A percentile compares a stretch with the other conserved stretches of the same genome.
Conservation (phyloP, 2,797 vertebrate genomes). For the Amazona ochrocephala region DNA sequence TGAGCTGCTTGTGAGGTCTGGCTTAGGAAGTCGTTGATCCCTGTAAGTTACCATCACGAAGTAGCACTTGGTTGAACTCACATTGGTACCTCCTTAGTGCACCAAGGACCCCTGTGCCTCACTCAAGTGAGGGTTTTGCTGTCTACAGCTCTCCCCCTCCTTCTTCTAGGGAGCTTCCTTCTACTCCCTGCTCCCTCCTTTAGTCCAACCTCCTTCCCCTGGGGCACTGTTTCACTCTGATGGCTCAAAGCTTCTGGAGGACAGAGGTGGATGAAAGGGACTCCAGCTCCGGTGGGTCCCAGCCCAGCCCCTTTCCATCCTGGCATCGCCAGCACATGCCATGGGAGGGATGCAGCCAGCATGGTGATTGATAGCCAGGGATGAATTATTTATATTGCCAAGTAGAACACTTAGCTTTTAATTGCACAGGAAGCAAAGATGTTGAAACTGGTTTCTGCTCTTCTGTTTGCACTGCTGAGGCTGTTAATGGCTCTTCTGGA, state of each 20-base stretch:
- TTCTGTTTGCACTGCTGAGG: not conserved
- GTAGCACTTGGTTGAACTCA: not conserved
- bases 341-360: not conserved
- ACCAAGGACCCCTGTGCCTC: not conserved
- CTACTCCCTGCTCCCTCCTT: not conserved
- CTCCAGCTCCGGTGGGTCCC: fast-evolving
- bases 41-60: not conserved
- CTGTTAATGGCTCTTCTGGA: not conserved
- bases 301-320: not conserved
- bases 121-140: not conserved
- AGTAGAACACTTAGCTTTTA: not conserved
- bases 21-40: not conserved
- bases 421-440: not conserved
- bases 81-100: not conserved
- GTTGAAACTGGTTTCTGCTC: not conserved
- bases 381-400: not conserved
- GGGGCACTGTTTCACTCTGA: not conserved
- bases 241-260: not conserved
- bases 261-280: not conserved
- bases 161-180: not conserved
- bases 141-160: not conserved
- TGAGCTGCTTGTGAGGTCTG: not conserved
- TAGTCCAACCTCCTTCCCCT: not conserved
- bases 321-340: fast-evolving
- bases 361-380: not conserved